A percentile compares a stretch with the other conserved stretches of the same genome.
Conservation (phyloP, 2,797 vertebrate genomes). For the Protonibea diacanthus region DNA sequence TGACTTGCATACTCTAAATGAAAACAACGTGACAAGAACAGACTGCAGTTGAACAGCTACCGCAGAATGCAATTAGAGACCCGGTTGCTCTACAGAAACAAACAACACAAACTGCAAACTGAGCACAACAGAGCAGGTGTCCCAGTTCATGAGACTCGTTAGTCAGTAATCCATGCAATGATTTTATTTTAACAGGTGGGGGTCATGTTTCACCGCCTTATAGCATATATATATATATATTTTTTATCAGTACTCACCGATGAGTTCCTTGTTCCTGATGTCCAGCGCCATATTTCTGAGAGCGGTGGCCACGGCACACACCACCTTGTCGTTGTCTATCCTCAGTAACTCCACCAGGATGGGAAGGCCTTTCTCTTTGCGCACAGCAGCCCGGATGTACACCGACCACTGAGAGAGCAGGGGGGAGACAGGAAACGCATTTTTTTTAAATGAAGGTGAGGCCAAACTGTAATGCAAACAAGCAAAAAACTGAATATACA, state of each 20-base stretch:
- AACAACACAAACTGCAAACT: constrained; percentile 4
- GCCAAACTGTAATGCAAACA: not conserved
- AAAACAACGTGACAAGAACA: constrained; percentile 8
- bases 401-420: constrained; percentile 90
- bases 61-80: constrained; percentile 30
- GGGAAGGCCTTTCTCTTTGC: constrained; percentile 88
- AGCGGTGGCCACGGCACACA: constrained; percentile 97
- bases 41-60: not conserved
- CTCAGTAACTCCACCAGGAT: constrained; percentile 97
- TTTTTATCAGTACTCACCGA: constrained; percentile 91
- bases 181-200: not conserved
- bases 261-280: constrained; percentile 98
- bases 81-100: not conserved
- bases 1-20: constrained; percentile 28
- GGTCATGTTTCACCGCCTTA: not conserved
- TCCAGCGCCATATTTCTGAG: constrained; percentile 99
- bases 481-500: not conserved
- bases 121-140: not conserved
- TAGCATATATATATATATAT: too few species aligned
- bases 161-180: not conserved
- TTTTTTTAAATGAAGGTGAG: not conserved
- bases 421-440: not conserved
- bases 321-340: constrained; percentile 98
- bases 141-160: not conserved
- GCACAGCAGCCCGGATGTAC: constrained; percentile 96